Evolutionary conservation across 2,113 vertebrate genomes (phyloP).

Genomic region (Podarcis muralis): DNA sequence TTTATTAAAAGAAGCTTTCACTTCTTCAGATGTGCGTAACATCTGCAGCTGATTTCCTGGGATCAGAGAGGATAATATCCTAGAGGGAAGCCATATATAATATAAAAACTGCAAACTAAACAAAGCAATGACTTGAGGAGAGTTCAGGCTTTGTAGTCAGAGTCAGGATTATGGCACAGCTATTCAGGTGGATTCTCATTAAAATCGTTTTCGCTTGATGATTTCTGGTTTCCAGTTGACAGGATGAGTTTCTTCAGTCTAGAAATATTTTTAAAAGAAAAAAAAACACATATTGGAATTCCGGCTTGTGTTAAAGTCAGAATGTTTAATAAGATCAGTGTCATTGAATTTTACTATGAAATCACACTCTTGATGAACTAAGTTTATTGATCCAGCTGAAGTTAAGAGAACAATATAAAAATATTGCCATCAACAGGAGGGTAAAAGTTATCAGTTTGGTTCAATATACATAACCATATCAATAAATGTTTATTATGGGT

Average conservation of each 20-base stretch:
- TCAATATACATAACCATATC: neutral
- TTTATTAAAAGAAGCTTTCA: slow-evolving; percentile 28
- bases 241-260: slow-evolving; percentile 98
- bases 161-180: slow-evolving; percentile 37
- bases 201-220: slow-evolving; percentile 97
- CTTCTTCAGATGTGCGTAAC: slow-evolving; percentile 21
- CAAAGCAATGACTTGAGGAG: slow-evolving; percentile 69
- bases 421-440: neutral
- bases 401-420: neutral
- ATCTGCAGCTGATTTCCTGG: slow-evolving; percentile 60
- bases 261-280: slow-evolving; percentile 25
- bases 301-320: neutral
- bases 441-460: too few relatives aligned
- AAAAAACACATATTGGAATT: neutral
- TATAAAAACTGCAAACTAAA: slow-evolving; percentile 67
- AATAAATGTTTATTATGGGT: neutral
- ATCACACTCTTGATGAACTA: neutral
- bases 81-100: slow-evolving; percentile 68
- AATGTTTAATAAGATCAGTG: slow-evolving; percentile 18
- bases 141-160: slow-evolving; percentile 66
- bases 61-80: slow-evolving; percentile 56
- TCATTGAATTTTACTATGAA: neutral
- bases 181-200: slow-evolving; percentile 42
- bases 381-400: neutral
- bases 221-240: slow-evolving; percentile 99